Evolutionary conservation across 1,140 invertebrate genomes (phyloP), one percentile per base, ranked within the genome.

Genomic region (Berghia stephanieae): DNA sequence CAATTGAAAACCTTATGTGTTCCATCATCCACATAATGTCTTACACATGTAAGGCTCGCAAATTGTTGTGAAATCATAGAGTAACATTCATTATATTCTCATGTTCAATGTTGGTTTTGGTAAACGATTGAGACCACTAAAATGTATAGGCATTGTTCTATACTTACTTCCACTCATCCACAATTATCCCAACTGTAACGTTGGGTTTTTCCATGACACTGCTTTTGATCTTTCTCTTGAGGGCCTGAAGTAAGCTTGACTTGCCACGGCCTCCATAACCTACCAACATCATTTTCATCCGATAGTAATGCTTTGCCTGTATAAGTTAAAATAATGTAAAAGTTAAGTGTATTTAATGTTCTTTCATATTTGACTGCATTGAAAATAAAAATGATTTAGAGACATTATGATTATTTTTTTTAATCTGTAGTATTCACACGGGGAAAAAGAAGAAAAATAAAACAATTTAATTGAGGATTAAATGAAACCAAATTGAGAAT

Each of bases 281-380:
- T 27, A 99, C 96, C 31, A 99, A 94, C 96, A 99, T 98, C 6
- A 99, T 90, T 86, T 99, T 99, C 94, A 99, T 96, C 31, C 96
- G 91, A 6, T 96, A 95, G 88, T 99, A 98, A 0, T 95, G 94
- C 87, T 94, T 94, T 0, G 97, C 96, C 87, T 87, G 78, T 73
- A 3, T 57, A n/a, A 16, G 24, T 27, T 27, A 63, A 16, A 21
- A 27, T 63, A 21, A 21, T 10, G 31, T 21, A 63, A 63, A 27
- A 63, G 10, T 13, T 63, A 24, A 36, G 38, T 21, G 24, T 60
- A 60, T 16, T 60, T 60, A n/a, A 10, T 27, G 24, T 60, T n/a
- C 24, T 8, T 10, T 60, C 24, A n/a, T 10, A n/a, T 27, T 27
- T 60, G 57, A n/a, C 24, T 16, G 10, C 57, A 60, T 60, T 27